Evolutionary conservation across 2,113 vertebrate species (phyloP), one percentile per base, ranked within the genome.

Genomic region (Scomber japonicus): DNA sequence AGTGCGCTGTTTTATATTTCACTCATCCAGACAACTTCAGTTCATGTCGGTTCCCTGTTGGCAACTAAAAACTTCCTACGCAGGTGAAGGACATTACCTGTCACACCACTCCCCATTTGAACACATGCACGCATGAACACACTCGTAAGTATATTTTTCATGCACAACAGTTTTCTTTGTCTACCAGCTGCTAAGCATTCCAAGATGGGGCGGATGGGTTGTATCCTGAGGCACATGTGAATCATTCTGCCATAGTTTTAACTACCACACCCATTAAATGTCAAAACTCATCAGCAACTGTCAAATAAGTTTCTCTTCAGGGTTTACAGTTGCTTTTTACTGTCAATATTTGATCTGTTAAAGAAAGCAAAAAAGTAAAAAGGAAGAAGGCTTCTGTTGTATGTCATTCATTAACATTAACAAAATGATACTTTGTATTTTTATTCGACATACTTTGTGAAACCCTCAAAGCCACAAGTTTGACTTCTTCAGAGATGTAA

Each of bases 111-210:
- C 87, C 90, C 84, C 24, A 3, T 19, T 75, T 46, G 1, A 76
- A 60, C 51, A 24, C 64, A 62, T 54, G 55, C 78, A 81, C 68
- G 72, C 27, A 65, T 17, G 24, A 68, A 77, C 3, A 11, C 50
- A 72, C 48, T 44, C 0, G 0, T n/a, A 19, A 21, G n/a, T n/a
- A 5, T 53, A 10, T 77, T 50, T 62, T 30, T 14, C 44, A 5
- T 59, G 71, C 0, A 69, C 74, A 85, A 90, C 85, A 84, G 85
- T 81, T 89, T 90, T 83, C 46, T 81, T 75, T 64, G 71, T 87
- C 63, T 55, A n/a, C 57, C n/a, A 66, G 67, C 53, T 63, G 71
- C 63, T 30, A 14, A 61, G 67, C 87, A 92, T 92, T 90, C 90
- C 85, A 50, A 2, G 12, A 19, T 51, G 10, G 71, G 94, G 92